Conservation (phyloP, 2,797 vertebrate genomes). For the Takifugu ocellatus region DNA sequence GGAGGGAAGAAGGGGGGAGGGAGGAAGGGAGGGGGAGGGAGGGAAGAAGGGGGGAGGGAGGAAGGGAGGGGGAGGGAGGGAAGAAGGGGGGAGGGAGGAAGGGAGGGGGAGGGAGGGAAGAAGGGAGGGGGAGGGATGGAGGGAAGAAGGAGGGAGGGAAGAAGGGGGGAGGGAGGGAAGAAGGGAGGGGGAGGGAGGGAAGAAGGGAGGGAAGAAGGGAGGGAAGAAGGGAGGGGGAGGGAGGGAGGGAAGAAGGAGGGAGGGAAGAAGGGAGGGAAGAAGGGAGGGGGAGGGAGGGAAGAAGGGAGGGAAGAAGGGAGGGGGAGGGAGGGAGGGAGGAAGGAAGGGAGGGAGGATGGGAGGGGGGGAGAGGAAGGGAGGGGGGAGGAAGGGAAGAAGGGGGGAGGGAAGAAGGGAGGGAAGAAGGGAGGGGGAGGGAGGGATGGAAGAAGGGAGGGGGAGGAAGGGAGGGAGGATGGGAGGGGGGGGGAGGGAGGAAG, state of each 20-base stretch:
- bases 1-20: neutral
- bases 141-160: neutral
- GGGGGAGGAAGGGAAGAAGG: too few species aligned
- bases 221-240: neutral
- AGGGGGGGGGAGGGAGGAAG: too few species aligned
- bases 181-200: constrained; percentile 14
- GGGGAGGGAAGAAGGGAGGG: too few species aligned
- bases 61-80: constrained; percentile 5
- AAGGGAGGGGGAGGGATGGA: constrained; percentile 1
- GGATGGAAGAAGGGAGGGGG: too few species aligned
- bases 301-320: constrained; percentile 1
- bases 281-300: neutral
- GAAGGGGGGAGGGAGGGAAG: neutral
- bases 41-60: neutral
- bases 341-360: too few species aligned
- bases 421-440: too few species aligned
- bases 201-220: neutral
- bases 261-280: neutral
- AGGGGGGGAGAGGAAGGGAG: too few species aligned
- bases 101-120: constrained; percentile 1
- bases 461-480: too few species aligned
- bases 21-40: neutral
- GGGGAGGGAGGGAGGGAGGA: too few species aligned
- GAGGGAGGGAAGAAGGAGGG: constrained; percentile 1
- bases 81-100: neutral